Conservation (phyloP, 2,113 vertebrate species). For the Spea multiplicata region DNA sequence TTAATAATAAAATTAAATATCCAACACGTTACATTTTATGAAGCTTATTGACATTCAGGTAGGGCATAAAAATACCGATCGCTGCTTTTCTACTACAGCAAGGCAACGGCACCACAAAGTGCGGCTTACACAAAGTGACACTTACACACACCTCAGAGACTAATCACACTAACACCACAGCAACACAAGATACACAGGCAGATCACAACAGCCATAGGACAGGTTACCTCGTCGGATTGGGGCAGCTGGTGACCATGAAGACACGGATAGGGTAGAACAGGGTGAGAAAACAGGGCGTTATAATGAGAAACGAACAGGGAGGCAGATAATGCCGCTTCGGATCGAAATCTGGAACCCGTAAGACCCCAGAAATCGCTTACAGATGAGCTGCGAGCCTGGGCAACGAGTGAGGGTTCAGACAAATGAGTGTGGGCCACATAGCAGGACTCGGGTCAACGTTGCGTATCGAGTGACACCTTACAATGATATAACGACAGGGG, state of each 20-base stretch:
- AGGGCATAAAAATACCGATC: neutral
- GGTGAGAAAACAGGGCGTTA: slow-evolving; percentile 47
- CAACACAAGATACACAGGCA: slow-evolving; percentile 16
- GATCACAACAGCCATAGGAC: slow-evolving; percentile 41
- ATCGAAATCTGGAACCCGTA: neutral
- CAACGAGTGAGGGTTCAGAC: neutral
- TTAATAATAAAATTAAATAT: too few relatives aligned
- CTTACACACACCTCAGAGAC: slow-evolving; percentile 51
- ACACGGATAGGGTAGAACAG: slow-evolving; percentile 42
- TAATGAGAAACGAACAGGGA: neutral
- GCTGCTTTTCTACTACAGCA: neutral
- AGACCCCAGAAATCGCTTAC: neutral
- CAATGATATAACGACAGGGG: too few relatives aligned
- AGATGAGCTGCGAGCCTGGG: neutral
- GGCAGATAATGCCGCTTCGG: neutral
- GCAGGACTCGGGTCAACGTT: too few relatives aligned
- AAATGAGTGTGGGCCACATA: neutral
- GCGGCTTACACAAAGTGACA: neutral
- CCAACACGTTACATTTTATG: too few relatives aligned
- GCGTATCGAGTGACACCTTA: too few relatives aligned
- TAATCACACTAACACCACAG: slow-evolving; percentile 41
- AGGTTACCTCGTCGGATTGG: slow-evolving; percentile 72
- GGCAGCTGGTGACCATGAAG: slow-evolving; percentile 67
- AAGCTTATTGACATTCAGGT: too few relatives aligned
- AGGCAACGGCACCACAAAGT: neutral